Percentiles rank a stretch among this genome's conserved stretches.
phyloP scores from a whole-genome alignment of 2,888 invertebrate species.

The Notocelia uddmanniana region DNA sequence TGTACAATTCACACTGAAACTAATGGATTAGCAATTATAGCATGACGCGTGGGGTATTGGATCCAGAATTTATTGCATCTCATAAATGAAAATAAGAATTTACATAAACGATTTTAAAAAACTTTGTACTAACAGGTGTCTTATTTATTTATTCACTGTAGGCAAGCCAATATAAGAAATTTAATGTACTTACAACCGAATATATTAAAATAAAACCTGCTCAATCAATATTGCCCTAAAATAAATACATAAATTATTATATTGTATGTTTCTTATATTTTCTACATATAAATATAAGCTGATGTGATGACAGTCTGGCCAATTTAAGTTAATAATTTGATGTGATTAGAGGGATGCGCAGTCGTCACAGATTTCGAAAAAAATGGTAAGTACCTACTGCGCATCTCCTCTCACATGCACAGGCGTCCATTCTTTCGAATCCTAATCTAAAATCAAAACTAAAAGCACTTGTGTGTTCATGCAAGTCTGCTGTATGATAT shows the following conservation, averaged over 20 bases:
- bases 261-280: background rate
- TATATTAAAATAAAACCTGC: background rate
- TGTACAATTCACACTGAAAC: background rate
- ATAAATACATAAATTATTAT: background rate
- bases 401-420: slow-evolving; percentile 9
- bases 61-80: too few relatives aligned
- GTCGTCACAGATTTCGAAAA: background rate
- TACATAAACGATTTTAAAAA: too few relatives aligned
- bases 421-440: background rate
- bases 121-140: too few relatives aligned
- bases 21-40: background rate
- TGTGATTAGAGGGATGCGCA: slow-evolving; percentile 1
- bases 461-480: slow-evolving; percentile 36
- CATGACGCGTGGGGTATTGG: too few relatives aligned
- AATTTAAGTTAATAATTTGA: background rate
- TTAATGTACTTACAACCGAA: background rate
- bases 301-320: background rate
- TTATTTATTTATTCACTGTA: too few relatives aligned
- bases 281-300: slow-evolving; percentile 1
- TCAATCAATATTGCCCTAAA: slow-evolving; percentile 8
- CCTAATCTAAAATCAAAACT: slow-evolving; percentile 32
- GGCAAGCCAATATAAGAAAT: too few relatives aligned
- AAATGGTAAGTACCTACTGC: background rate
- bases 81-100: too few relatives aligned
- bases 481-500: slow-evolving; percentile 40